Conservation (phyloP, 2,113 vertebrate genomes). For the Cygnus buccinator region DNA sequence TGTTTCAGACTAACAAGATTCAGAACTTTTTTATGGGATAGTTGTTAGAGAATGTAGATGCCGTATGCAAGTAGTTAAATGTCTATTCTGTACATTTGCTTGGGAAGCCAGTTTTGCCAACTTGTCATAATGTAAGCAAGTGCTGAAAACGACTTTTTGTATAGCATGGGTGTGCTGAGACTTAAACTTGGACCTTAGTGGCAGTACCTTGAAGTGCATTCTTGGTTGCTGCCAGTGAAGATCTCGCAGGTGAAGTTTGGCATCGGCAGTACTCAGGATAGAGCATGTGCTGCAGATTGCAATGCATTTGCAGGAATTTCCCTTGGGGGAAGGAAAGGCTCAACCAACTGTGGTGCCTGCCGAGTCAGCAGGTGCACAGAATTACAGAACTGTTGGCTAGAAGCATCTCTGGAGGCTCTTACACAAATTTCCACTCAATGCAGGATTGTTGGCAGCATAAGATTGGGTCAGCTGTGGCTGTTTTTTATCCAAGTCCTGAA, state of each 20-base stretch:
- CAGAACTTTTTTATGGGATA: rapidly evolving
- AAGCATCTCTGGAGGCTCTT: background rate
- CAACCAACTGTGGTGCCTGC: background rate
- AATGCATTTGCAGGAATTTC: background rate
- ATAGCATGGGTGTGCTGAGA: rapidly evolving
- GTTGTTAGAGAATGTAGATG: background rate
- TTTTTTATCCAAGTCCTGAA: background rate
- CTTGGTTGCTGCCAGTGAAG: background rate
- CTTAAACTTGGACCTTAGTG: background rate
- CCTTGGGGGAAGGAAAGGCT: background rate
- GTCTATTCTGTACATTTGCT: background rate
- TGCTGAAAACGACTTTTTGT: background rate
- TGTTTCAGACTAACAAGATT: background rate
- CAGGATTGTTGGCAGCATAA: background rate
- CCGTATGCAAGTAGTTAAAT: background rate
- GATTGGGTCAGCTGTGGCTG: background rate
- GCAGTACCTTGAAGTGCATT: rapidly evolving
- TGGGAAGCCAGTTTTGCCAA: background rate
- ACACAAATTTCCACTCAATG: background rate
- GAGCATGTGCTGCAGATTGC: background rate
- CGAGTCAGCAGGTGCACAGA: background rate
- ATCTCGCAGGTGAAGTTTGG: background rate
- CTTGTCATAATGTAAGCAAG: background rate
- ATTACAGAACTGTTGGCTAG: background rate
- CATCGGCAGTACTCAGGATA: rapidly evolving